These are phyloP conservation scores for Eristalis pertinax DNA, from an alignment of 2,888 invertebrate species.

Conservation along the genomic window DNA sequence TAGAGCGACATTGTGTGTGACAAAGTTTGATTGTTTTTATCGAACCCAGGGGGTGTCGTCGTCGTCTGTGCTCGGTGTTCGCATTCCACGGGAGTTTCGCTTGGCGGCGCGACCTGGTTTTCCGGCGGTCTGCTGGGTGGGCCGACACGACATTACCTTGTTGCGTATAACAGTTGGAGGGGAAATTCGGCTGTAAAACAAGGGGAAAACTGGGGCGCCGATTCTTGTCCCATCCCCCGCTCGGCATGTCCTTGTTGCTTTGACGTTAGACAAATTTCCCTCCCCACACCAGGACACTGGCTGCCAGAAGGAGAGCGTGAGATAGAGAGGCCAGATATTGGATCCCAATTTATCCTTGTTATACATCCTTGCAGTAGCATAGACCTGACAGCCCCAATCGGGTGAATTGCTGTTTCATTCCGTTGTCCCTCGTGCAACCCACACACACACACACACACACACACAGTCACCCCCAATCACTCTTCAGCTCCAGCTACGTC, in stretches of 20 bases:
- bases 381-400: neutral
- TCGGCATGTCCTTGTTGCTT: conserved; percentile 9
- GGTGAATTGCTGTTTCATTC: conserved; percentile 55
- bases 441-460: neutral
- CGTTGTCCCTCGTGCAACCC: conserved; percentile 20
- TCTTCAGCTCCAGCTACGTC: conserved; percentile 60
- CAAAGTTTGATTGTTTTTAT: conserved; percentile 55
- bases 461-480: conserved; percentile 19
- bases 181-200: conserved; percentile 30
- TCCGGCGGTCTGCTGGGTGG: neutral
- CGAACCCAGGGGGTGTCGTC: conserved; percentile 40
- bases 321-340: conserved; percentile 42
- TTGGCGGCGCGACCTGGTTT: conserved; percentile 64
- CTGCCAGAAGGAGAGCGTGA: conserved; percentile 20
- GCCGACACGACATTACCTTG: neutral
- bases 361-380: conserved; percentile 44
- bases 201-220: conserved; percentile 12
- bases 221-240: neutral
- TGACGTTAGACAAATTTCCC: conserved; percentile 42
- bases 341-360: conserved; percentile 68
- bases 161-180: conserved; percentile 67
- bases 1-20: neutral
- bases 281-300: neutral
- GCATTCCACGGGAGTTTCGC: conserved; percentile 3
- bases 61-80: neutral